These are phyloP conservation scores for Sinhomidia bicolor DNA, from an alignment of 2,888 invertebrate species.

Conservation along the genomic window DNA sequence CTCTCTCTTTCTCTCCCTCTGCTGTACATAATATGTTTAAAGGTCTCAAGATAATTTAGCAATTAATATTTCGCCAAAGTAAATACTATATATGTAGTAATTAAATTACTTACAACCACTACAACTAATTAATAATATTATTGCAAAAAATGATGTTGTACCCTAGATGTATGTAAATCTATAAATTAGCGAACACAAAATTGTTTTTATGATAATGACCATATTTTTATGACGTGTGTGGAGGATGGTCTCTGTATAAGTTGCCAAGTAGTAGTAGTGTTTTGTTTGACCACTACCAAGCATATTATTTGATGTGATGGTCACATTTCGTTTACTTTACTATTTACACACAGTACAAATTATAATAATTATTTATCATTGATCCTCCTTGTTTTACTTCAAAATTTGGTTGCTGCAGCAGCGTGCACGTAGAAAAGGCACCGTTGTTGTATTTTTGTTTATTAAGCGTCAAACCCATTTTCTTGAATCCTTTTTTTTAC, in stretches of 20 bases:
- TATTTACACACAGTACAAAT: not conserved
- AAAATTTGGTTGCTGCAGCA: not conserved
- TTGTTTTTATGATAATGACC: not conserved
- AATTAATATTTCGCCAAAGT: not conserved
- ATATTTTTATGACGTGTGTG: no score
- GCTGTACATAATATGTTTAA: not conserved
- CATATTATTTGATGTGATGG: not conserved
- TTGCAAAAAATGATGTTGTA: not conserved
- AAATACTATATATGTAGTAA: not conserved
- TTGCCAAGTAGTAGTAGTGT: no score
- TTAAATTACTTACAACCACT: not conserved
- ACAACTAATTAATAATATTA: not conserved
- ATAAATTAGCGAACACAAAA: constrained; percentile 24
- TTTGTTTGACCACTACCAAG: no score
- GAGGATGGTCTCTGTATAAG: no score
- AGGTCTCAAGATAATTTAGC: not conserved
- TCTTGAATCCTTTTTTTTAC: not conserved
- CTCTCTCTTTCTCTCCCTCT: no score
- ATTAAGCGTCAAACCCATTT: constrained; percentile 35
- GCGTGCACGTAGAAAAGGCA: constrained; percentile 17
- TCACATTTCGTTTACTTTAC: not conserved
- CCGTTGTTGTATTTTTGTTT: constrained; percentile 23
- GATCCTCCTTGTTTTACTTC: no score
- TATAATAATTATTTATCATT: no score
- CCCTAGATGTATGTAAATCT: not conserved